Evolutionary conservation across 2,888 invertebrate genomes (phyloP).

Genomic region (Acrobasis consociella): DNA sequence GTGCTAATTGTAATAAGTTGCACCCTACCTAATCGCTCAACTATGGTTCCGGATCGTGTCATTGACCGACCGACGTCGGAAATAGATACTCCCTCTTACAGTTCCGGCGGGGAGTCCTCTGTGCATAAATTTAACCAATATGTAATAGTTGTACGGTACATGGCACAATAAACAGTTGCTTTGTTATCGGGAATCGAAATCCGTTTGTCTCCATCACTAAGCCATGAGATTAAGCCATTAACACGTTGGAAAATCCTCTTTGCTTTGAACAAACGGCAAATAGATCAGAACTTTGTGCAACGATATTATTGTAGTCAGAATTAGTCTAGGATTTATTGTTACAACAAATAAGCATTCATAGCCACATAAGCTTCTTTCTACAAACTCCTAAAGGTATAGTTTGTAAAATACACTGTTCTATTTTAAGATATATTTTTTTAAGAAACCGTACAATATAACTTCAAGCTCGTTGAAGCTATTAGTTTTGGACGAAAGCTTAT

Average conservation of each 20-base stretch:
- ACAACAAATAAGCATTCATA: background rate
- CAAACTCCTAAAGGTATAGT: too few relatives aligned
- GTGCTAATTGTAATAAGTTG: conserved; percentile 50
- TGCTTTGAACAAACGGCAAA: background rate
- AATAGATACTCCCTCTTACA: conserved; percentile 63
- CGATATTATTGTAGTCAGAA: background rate
- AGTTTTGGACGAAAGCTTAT: too few relatives aligned
- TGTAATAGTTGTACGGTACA: conserved; percentile 12
- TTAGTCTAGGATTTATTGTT: background rate
- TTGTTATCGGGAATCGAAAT: conserved; percentile 2
- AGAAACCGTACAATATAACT: too few relatives aligned
- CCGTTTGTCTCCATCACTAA: background rate
- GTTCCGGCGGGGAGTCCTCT: conserved; percentile 52
- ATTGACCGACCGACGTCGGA: conserved; percentile 68
- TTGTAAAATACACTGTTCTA: too few relatives aligned
- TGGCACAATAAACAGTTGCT: background rate
- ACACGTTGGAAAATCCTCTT: background rate
- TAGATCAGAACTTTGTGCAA: background rate
- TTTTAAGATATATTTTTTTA: too few relatives aligned
- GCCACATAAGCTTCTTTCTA: too few relatives aligned
- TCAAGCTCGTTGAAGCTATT: too few relatives aligned
- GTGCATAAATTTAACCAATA: conserved; percentile 42
- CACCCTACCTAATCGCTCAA: conserved; percentile 57
- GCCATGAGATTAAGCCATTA: background rate
- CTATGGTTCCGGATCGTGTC: conserved; percentile 68